phyloP scores from a whole-genome alignment of 2,113 vertebrate genomes.

The Ramphastos sulfuratus region DNA sequence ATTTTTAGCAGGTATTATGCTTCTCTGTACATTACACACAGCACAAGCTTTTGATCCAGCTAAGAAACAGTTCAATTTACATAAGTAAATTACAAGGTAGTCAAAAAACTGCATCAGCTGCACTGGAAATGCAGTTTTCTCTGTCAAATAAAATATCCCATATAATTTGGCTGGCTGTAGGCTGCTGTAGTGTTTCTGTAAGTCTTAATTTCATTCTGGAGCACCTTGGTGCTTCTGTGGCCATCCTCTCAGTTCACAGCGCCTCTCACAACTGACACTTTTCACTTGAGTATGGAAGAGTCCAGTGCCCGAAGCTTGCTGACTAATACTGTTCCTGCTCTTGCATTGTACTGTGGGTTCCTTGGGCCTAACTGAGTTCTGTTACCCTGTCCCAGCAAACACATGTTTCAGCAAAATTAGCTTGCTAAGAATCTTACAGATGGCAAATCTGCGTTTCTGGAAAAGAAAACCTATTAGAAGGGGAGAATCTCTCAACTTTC shows the following conservation, averaged over 20 bases:
- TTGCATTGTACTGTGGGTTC: background rate
- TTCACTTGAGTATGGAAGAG: background rate
- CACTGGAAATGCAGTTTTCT: background rate
- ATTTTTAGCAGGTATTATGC: background rate
- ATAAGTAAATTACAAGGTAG: background rate
- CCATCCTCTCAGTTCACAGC: background rate
- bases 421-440: background rate
- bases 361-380: background rate
- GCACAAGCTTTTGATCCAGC: background rate
- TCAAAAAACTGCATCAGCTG: background rate
- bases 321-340: background rate
- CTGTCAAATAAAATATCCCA: background rate
- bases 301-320: background rate
- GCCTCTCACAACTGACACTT: background rate
- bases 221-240: background rate
- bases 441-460: background rate
- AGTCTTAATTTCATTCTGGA: background rate
- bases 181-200: background rate
- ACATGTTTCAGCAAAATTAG: background rate
- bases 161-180: background rate
- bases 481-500: background rate
- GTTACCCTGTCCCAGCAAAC: background rate
- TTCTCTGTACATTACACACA: background rate
- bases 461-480: background rate
- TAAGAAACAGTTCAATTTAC: background rate